phyloP scores from a whole-genome alignment of 2,888 invertebrate genomes.

The Disparrhopalites patrizii region DNA sequence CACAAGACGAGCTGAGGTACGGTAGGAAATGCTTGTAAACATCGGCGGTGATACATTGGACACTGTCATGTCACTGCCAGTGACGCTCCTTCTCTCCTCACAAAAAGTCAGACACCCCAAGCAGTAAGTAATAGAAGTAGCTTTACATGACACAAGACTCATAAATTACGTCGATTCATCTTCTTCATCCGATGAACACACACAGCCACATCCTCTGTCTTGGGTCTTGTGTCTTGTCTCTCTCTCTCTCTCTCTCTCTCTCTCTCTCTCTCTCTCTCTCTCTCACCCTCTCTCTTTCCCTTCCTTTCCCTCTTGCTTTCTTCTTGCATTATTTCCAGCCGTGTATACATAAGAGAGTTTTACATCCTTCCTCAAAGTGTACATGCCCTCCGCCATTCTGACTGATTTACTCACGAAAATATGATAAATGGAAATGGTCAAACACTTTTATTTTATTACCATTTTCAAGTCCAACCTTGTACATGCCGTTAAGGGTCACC shows the following conservation, averaged over 20 bases:
- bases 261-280: not conserved
- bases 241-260: not conserved
- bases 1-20: conserved; percentile 8
- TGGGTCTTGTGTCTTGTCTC: not conserved
- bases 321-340: not conserved
- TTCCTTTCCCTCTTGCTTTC: not conserved
- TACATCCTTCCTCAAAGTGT: not conserved
- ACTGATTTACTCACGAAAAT: not conserved
- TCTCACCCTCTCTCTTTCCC: not conserved
- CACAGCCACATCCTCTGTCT: not conserved
- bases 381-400: not conserved
- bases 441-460: not conserved
- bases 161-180: conserved; percentile 27
- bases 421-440: not conserved
- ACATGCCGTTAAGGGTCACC: no score
- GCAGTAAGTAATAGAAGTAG: conserved; percentile 18
- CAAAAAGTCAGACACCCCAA: conserved; percentile 1
- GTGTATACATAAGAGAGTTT: not conserved
- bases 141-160: conserved; percentile 24
- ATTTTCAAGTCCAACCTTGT: no score
- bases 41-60: conserved; percentile 23
- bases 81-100: conserved; percentile 2
- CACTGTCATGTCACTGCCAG: conserved; percentile 19
- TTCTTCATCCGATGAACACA: conserved; percentile 14
- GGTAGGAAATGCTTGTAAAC: conserved; percentile 17